Percentiles rank a stretch among this genome's conserved stretches.
phyloP scores from a whole-genome alignment of 2,113 vertebrate genomes.

The Odobenus rosmarus region DNA sequence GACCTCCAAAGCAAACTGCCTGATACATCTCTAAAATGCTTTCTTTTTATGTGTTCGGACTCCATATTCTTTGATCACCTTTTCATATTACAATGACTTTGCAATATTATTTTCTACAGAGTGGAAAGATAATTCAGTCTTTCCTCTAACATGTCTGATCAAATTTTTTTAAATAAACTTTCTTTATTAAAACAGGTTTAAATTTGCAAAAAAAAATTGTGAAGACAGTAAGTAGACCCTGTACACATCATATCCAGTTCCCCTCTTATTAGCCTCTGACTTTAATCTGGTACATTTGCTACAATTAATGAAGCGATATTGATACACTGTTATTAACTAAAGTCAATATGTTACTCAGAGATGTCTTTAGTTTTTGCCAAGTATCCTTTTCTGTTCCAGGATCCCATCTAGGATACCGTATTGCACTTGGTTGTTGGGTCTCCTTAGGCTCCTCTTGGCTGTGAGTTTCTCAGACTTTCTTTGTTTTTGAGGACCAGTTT shows the following conservation, averaged over 20 bases:
- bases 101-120: neutral
- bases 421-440: no score
- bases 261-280: neutral
- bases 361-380: neutral
- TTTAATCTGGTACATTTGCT: neutral
- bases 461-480: neutral
- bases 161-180: neutral
- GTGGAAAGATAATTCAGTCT: neutral
- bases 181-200: neutral
- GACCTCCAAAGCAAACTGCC: neutral
- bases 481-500: neutral
- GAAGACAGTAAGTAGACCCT: neutral
- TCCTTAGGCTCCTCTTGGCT: neutral
- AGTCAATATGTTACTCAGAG: neutral
- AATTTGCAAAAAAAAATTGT: neutral
- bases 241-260: fast-evolving
- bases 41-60: neutral
- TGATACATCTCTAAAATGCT: neutral
- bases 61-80: neutral
- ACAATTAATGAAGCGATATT: neutral
- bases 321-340: neutral
- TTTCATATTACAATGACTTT: neutral
- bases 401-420: neutral
- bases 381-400: neutral
- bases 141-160: neutral